Evolutionary conservation across 2,113 vertebrate genomes (phyloP), one percentile per base, ranked within the genome.

Genomic region (Stomatorhinus ivindoensis): DNA sequence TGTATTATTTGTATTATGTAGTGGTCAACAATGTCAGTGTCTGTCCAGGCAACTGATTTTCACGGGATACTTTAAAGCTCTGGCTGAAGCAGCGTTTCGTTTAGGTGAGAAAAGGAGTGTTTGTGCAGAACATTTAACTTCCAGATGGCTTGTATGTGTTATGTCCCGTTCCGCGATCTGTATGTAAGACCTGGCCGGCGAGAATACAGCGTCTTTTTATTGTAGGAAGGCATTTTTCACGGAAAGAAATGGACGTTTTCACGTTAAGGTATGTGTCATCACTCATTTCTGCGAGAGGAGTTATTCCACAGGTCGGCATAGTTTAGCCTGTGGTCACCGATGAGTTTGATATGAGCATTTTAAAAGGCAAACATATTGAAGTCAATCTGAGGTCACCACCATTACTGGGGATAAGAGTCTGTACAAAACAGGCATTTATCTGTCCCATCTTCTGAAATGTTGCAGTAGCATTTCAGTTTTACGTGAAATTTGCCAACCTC

Each of bases 361-460:
- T 76, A 42, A 83, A 82, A 61, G 76, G 35, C 39, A 89, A 89
- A 53, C 39, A 53, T 88, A 21, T 61, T 87, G 24, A 69, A 35
- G 90, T 90, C 88, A 85, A 51, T 51, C 82, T 90, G 65, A 90
- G 90, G 92, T 87, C 89, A 91, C 58, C 42, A 86, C 24, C 19
- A 89, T 88, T 89, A 53, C 83, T 61, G 87, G 51, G 39, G 42
- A 51, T 58, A 27, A 10, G 24, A 82, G 31, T 85, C 48, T 31
- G 50, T n/a, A 85, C 19, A 88, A 73, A 44, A 46, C 76, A 82
- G 76, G 7, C 69, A 24, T 48, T 24, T 27, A 88, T 80, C 44
- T 86, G 87, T 21, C 48, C 51, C 0, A 39, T 73, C 21, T 35
- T 21, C 19, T 88, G n/a, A 15, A 39, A 53, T 42, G 69, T 88